Base-by-base conservation (phyloP, 2,113 vertebrate genomes). In the Scomber japonicus region DNA sequence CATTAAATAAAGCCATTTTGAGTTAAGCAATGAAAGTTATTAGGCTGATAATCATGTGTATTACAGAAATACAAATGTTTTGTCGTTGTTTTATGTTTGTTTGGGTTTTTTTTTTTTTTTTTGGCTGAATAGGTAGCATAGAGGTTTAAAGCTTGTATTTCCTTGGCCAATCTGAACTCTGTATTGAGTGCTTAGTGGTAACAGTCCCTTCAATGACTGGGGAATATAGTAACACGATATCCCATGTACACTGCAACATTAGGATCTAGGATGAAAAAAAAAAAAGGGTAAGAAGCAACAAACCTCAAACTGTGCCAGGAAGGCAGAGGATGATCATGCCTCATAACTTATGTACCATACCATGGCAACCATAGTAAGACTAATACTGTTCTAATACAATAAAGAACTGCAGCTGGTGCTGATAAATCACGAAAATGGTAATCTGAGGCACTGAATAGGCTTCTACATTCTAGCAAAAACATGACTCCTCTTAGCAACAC, bases 401-500 rank as follows among this genome's bases (percentile, higher is more conserved):
- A 11, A 48, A 69, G 14, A 53, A 51, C 19, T 48, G 62, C 71
- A 69, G 61, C 65, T 71, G 68, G n/a, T 70, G 53, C 49, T 46
- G 51, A 73, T 74, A 21, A 75, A 59, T 64, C 53, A 40, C 62
- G 55, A 30, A 51, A 82, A 63, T 45, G 31, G 50, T 69, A 46
- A 76, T 61, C 53, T 13, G 50, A 73, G 40, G 49, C 19, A 57
- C 31, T 61, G 54, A 81, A 63, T 27, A 57, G 21, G 31, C 14
- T 49, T 63, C 35, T 21, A 48, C 44, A 17, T 53, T 21, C 27
- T 64, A 56, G 19, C 35, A 59, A 71, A 77, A 64, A 53, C 30
- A 63, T n/a, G 1, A 71, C 27, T 81, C 81, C 44, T 63, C 71
- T 51, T 51, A 63, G 80, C 76, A 79, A 70, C 80, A 71, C 45